These are phyloP conservation scores for Lasius platythorax DNA, from an alignment of 2,888 invertebrate genomes.

Conservation along the genomic window DNA sequence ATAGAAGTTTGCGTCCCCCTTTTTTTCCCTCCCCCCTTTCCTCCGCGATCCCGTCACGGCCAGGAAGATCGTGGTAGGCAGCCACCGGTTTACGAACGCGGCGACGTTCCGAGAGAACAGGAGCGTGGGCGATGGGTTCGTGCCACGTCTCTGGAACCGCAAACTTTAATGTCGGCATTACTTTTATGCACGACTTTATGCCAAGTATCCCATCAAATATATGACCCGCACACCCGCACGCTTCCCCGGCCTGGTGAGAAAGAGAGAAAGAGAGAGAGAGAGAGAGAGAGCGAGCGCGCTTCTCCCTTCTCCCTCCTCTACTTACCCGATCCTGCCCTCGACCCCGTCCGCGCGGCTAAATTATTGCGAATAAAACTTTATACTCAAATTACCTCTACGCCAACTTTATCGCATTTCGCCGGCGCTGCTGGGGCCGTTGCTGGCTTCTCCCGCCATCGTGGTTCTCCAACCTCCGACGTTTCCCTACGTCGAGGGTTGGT, in stretches of 20 bases:
- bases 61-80: conserved; percentile 61
- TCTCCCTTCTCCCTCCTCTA: conserved; percentile 49
- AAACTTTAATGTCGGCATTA: conserved; percentile 86
- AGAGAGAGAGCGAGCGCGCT: conserved; percentile 14
- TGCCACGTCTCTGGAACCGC: conserved; percentile 84
- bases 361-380: conserved; percentile 86
- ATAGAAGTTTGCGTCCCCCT: conserved; percentile 16
- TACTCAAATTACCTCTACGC: conserved; percentile 85
- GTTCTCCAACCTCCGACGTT: conserved; percentile 62
- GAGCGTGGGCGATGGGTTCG: conserved; percentile 68
- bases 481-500: conserved; percentile 54
- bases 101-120: conserved; percentile 56
- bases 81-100: neutral
- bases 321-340: conserved; percentile 29
- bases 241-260: conserved; percentile 54
- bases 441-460: conserved; percentile 31
- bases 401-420: conserved; percentile 85
- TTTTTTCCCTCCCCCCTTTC: neutral
- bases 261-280: conserved; percentile 49
- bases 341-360: conserved; percentile 76
- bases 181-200: conserved; percentile 86
- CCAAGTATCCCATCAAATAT: conserved; percentile 86
- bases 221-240: conserved; percentile 81
- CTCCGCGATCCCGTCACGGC: conserved; percentile 31
- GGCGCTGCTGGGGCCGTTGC: conserved; percentile 53